A percentile compares a stretch with the other conserved stretches of the same genome.
These are phyloP conservation scores for Oreotrochilus melanogaster DNA, from an alignment of 2,113 vertebrate genomes.

Conservation along the genomic window DNA sequence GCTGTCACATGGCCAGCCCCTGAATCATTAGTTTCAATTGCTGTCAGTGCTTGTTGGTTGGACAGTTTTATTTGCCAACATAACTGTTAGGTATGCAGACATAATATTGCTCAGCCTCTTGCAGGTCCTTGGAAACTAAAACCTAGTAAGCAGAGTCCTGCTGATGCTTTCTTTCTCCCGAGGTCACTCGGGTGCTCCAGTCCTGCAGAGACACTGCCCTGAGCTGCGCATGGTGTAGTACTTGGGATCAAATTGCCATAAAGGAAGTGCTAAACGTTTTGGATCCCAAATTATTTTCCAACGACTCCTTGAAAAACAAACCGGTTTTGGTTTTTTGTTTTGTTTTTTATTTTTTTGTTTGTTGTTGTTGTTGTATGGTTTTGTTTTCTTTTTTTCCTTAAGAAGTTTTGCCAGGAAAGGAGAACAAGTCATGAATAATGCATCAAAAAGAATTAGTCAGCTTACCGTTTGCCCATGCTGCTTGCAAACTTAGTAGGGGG, in stretches of 20 bases:
- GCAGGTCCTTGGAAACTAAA: background rate
- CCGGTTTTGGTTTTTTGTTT: background rate
- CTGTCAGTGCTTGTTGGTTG: background rate
- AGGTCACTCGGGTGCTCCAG: background rate
- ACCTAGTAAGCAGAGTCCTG: background rate
- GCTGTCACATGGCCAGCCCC: background rate
- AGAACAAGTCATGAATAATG: conserved; percentile 57
- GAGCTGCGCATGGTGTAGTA: accelerated
- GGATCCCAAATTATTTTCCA: background rate
- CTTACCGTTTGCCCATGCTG: conserved; percentile 22
- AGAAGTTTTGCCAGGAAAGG: conserved; percentile 5
- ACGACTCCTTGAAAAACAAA: background rate
- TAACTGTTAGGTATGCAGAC: background rate
- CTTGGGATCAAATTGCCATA: background rate
- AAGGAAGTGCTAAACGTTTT: background rate
- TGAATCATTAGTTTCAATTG: background rate
- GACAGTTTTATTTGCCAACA: background rate
- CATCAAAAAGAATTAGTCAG: conserved; percentile 66
- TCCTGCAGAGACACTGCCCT: background rate
- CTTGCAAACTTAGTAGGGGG: conserved; percentile 64
- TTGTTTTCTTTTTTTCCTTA: background rate
- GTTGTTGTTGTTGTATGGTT: background rate
- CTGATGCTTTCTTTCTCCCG: background rate
- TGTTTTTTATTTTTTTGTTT: background rate
- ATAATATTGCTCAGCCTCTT: background rate